Percentiles rank a stretch among this genome's conserved stretches.
These are phyloP conservation scores for Crossocerus cetratus DNA, from an alignment of 2,888 invertebrate genomes.

Conservation along the genomic window DNA sequence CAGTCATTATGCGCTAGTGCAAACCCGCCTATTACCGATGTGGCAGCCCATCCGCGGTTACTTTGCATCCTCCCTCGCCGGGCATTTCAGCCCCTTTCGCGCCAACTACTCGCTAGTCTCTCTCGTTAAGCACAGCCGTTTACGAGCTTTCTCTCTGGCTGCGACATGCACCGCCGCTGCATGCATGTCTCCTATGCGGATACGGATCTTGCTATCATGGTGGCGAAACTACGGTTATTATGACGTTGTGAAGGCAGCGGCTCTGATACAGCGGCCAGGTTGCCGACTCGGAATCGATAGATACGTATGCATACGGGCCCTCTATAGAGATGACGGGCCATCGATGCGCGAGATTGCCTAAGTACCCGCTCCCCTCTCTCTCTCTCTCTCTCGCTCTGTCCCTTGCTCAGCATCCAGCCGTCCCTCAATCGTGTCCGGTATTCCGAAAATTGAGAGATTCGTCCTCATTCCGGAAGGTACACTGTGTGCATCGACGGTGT, in stretches of 20 bases:
- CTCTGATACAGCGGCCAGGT: slow-evolving; percentile 23
- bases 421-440: too few relatives aligned
- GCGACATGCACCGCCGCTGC: background rate
- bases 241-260: slow-evolving; percentile 39
- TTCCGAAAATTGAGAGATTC: slow-evolving; percentile 1
- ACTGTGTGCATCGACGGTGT: background rate
- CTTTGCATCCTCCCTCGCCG: slow-evolving; percentile 17
- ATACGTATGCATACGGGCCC: slow-evolving; percentile 1
- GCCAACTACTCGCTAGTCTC: background rate
- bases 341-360: slow-evolving; percentile 46
- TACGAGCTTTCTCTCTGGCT: slow-evolving; percentile 3
- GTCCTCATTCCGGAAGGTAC: background rate
- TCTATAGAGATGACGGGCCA: slow-evolving; percentile 39
- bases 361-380: background rate
- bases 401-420: background rate
- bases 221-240: slow-evolving; percentile 47
- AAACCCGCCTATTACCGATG: slow-evolving; percentile 53
- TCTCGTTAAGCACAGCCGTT: slow-evolving; percentile 1
- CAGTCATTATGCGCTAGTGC: slow-evolving; percentile 56
- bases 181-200: slow-evolving; percentile 11
- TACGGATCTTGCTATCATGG: slow-evolving; percentile 26
- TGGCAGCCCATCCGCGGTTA: slow-evolving; percentile 30
- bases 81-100: background rate
- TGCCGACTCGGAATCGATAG: slow-evolving; percentile 51
- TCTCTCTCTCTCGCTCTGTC: background rate